These are phyloP conservation scores for Dolichomitus sp. DNA, from an alignment of 2,888 invertebrate species.

Conservation along the genomic window DNA sequence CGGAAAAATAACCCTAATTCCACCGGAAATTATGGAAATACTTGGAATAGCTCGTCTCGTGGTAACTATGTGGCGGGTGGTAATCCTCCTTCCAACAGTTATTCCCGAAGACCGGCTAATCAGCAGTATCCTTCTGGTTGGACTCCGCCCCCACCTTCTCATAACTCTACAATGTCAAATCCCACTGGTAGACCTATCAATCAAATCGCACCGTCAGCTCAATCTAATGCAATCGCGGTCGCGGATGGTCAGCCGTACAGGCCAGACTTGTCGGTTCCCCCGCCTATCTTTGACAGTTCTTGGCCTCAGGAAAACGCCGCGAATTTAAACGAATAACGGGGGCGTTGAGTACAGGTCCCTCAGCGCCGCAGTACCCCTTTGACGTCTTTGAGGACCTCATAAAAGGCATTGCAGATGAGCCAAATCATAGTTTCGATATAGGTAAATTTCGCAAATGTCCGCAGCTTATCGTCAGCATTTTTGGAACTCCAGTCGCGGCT, in stretches of 20 bases:
- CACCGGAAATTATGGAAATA: not conserved
- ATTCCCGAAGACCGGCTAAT: too few species aligned
- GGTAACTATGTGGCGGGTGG: not conserved
- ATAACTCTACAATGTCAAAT: too few species aligned
- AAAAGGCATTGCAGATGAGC: slow-evolving; percentile 8
- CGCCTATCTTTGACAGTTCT: not conserved
- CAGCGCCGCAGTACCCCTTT: slow-evolving; percentile 19
- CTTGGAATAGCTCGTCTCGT: not conserved
- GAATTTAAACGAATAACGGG: slow-evolving; percentile 58
- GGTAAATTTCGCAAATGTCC: slow-evolving; percentile 35
- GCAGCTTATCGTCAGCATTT: slow-evolving; percentile 33
- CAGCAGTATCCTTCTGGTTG: too few species aligned
- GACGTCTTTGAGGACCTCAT: slow-evolving; percentile 47
- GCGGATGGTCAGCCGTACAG: not conserved
- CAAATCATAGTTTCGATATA: not conserved
- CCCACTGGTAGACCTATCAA: too few species aligned
- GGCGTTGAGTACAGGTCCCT: slow-evolving; percentile 51
- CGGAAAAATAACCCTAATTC: not conserved
- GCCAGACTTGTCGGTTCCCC: not conserved
- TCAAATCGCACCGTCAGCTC: not conserved
- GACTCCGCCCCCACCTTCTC: too few species aligned
- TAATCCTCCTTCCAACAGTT: too few species aligned
- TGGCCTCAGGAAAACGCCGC: not conserved
- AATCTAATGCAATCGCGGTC: not conserved
- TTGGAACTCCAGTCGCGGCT: slow-evolving; percentile 41